Conservation (phyloP, 1,140 invertebrate genomes). For the Macrobrachium nipponense region DNA sequence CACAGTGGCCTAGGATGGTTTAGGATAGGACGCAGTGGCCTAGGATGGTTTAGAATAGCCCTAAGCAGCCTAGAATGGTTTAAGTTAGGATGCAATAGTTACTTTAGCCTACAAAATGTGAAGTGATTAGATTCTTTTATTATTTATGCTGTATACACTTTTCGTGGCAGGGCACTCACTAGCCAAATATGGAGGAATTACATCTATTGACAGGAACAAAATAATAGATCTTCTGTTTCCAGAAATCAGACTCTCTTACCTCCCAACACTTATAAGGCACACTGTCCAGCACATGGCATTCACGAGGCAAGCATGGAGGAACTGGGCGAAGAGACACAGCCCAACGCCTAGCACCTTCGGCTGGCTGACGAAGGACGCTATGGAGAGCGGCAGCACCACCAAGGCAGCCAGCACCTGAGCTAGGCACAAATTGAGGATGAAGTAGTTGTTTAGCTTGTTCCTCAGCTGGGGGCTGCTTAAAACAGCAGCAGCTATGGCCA, state of each 20-base stretch:
- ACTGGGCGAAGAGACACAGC: conserved; percentile 1
- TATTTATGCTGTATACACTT: too few relatives aligned
- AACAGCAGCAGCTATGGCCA: not conserved
- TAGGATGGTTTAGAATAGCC: too few relatives aligned
- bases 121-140: too few relatives aligned
- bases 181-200: too few relatives aligned
- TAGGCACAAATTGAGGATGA: conserved; percentile 6
- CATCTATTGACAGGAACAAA: too few relatives aligned
- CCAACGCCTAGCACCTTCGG: not conserved
- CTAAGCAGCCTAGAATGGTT: too few relatives aligned
- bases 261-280: not conserved
- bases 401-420: conserved; percentile 4
- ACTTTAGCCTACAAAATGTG: too few relatives aligned
- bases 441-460: not conserved
- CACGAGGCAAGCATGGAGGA: not conserved
- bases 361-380: conserved; percentile 1
- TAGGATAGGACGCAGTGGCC: too few relatives aligned
- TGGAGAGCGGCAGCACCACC: conserved; percentile 1
- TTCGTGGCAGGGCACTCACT: too few relatives aligned
- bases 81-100: too few relatives aligned
- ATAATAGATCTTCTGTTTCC: not conserved
- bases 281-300: not conserved
- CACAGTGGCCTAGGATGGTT: too few relatives aligned
- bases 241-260: not conserved
- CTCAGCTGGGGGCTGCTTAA: conserved; percentile 7